Conservation (phyloP, 2,888 invertebrate species). For the Mythimna pallens region DNA sequence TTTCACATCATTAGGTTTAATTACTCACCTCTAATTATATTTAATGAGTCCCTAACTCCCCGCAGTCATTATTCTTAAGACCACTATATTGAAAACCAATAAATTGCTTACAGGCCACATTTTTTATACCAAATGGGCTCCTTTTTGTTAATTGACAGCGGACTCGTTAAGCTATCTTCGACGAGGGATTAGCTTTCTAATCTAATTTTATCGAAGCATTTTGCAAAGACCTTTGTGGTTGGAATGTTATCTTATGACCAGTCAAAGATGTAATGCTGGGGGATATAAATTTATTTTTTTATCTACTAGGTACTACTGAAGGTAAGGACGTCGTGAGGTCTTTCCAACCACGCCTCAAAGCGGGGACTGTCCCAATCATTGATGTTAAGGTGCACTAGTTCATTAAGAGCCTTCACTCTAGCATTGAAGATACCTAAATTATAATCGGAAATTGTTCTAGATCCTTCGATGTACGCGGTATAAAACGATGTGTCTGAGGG, state of each 20-base stretch:
- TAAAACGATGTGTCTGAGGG: no score
- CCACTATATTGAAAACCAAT: slow-evolving; percentile 42
- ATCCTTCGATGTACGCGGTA: no score
- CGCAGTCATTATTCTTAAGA: slow-evolving; percentile 25
- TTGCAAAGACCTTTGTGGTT: slow-evolving; percentile 11
- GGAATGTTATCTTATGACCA: slow-evolving; percentile 1
- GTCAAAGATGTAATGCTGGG: no score
- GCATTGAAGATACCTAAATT: no score
- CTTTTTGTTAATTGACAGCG: slow-evolving; percentile 51
- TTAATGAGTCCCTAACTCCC: slow-evolving; percentile 16
- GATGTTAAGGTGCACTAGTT: no score
- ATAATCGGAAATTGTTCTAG: no score
- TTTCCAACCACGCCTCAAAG: no score
- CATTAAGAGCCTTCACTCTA: no score
- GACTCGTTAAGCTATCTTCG: slow-evolving; percentile 46
- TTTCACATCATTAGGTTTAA: neutral
- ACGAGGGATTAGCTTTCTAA: slow-evolving; percentile 36
- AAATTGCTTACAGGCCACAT: slow-evolving; percentile 40
- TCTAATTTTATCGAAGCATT: slow-evolving; percentile 46
- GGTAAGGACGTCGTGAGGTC: no score
- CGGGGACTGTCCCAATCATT: no score
- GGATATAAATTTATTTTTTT: no score
- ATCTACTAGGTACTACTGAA: no score
- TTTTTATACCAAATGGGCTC: slow-evolving; percentile 43
- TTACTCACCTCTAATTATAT: slow-evolving; percentile 38